Percentiles rank a stretch among this genome's conserved stretches.
phyloP scores from a whole-genome alignment of 2,113 vertebrate genomes.

The Ranitomeya imitator region DNA sequence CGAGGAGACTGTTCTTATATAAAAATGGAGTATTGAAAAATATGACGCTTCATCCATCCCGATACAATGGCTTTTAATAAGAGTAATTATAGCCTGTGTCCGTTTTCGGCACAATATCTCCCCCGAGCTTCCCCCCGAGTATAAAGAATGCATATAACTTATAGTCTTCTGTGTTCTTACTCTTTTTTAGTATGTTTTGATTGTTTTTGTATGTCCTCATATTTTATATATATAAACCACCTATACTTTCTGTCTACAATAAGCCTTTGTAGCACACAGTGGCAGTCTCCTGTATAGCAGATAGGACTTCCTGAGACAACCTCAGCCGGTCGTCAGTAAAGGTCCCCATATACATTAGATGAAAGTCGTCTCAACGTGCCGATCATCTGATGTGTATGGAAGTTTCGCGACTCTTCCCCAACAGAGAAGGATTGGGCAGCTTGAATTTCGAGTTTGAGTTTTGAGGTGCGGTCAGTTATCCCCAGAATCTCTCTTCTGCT shows the following conservation, averaged over 20 bases:
- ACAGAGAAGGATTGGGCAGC: too few relatives aligned
- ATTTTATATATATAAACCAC: too few relatives aligned
- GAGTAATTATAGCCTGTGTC: constrained; percentile 60
- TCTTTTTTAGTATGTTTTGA: neutral
- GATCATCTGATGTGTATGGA: too few relatives aligned
- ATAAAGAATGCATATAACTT: neutral
- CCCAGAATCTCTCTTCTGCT: too few relatives aligned
- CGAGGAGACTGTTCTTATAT: constrained; percentile 57
- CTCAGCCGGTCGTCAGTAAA: too few relatives aligned
- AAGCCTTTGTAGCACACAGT: neutral
- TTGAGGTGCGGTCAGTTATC: too few relatives aligned
- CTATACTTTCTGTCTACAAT: neutral
- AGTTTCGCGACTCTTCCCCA: too few relatives aligned
- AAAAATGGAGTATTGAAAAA: constrained; percentile 44
- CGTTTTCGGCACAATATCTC: neutral
- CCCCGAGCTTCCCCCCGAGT: neutral
- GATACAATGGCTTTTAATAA: constrained; percentile 71
- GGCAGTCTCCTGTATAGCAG: too few relatives aligned
- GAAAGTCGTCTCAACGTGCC: too few relatives aligned
- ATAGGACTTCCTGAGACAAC: too few relatives aligned
- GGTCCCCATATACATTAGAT: too few relatives aligned
- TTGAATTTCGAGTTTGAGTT: too few relatives aligned
- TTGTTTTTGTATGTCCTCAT: neutral
- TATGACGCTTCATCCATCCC: constrained; percentile 63
- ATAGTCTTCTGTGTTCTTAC: neutral